Evolutionary conservation across 2,113 vertebrate species (phyloP).

Genomic region (Cnemophilus loriae): DNA sequence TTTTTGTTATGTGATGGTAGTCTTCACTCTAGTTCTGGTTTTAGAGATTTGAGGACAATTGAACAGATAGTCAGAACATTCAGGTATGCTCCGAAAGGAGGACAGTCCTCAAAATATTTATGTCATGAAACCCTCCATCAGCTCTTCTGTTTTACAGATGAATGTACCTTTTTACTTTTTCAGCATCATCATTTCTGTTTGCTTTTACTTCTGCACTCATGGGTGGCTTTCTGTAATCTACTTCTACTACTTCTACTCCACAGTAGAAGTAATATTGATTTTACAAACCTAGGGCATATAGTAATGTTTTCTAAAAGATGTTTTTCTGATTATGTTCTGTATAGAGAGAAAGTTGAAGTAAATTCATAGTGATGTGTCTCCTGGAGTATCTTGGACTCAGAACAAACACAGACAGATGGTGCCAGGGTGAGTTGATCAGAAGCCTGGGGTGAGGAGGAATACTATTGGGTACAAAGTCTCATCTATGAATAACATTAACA

Average conservation of each 20-base stretch:
- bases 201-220: not conserved
- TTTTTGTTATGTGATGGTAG: not conserved
- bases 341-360: not conserved
- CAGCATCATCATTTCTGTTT: not conserved
- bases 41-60: not conserved
- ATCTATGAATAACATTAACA: conserved; percentile 51
- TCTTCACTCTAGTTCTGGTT: not conserved
- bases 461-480: conserved; percentile 44
- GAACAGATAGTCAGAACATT: not conserved
- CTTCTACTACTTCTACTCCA: no score
- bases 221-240: not conserved
- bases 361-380: conserved; percentile 35
- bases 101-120: not conserved
- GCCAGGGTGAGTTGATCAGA: conserved; percentile 21
- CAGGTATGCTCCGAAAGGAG: not conserved
- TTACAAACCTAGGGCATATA: not conserved
- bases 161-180: not conserved
- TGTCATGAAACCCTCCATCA: not conserved
- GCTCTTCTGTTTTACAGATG: not conserved
- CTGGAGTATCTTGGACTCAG: conserved; percentile 41
- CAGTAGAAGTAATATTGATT: not conserved
- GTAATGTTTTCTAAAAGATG: not conserved
- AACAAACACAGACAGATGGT: conserved; percentile 59
- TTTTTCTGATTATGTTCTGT: not conserved
- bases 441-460: conserved; percentile 47